A percentile compares a stretch with the other conserved stretches of the same genome.
Conservation (phyloP, 2,113 vertebrate species). For the Globicephala melas region DNA sequence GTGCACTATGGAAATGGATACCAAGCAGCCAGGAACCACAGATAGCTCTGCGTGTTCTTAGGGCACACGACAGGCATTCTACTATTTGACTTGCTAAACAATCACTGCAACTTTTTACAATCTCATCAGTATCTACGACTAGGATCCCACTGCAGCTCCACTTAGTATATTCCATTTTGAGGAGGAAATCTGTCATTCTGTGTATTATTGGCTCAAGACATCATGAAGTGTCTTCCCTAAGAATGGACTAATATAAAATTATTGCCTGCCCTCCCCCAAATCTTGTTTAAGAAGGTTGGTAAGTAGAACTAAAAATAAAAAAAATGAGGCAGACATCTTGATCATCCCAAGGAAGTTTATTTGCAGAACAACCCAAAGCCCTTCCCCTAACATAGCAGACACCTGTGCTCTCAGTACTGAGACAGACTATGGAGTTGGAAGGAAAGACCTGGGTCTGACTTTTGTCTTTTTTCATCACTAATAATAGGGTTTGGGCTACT, state of each 20-base stretch:
- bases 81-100: not conserved
- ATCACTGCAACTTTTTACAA: not conserved
- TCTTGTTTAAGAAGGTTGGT: not conserved
- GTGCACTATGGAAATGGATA: accelerated
- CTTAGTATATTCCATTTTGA: not conserved
- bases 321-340: not conserved
- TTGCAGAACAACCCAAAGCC: not conserved
- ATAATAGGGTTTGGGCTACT: not conserved
- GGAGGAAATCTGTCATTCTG: not conserved
- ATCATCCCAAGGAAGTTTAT: not conserved
- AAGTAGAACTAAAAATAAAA: not conserved
- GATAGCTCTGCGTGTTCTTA: not conserved
- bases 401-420: not conserved
- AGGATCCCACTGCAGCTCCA: not conserved
- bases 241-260: not conserved
- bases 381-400: accelerated
- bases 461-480: not conserved
- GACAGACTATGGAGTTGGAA: not conserved
- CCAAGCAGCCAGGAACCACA: accelerated
- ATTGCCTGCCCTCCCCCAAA: not conserved
- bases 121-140: not conserved
- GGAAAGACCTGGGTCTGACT: not conserved
- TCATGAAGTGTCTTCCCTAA: not conserved
- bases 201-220: not conserved
- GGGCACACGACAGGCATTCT: not conserved